These are phyloP conservation scores for Drosophila villosipedis DNA, from an alignment of 2,888 invertebrate species.

Conservation along the genomic window DNA sequence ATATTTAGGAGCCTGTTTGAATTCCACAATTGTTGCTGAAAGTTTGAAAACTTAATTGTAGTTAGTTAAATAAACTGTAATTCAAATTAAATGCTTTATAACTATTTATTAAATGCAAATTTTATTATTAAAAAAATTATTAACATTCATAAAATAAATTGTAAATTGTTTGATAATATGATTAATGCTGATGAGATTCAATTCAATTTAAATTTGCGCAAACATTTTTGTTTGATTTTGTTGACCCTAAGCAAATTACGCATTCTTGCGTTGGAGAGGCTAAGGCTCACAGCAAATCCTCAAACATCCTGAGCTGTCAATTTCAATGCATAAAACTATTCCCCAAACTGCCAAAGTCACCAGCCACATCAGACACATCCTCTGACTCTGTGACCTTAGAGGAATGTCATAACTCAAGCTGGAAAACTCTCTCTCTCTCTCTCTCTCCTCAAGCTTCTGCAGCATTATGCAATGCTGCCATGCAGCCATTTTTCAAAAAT, in stretches of 20 bases:
- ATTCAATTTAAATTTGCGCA: constrained; percentile 3
- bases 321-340: constrained; percentile 56
- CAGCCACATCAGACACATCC: constrained; percentile 45
- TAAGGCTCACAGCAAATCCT: constrained; percentile 27
- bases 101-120: not conserved
- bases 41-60: not conserved
- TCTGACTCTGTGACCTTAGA: constrained; percentile 54
- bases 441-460: constrained; percentile 1
- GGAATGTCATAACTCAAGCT: constrained; percentile 53
- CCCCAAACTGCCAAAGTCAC: constrained; percentile 6
- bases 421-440: not conserved
- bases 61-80: not conserved
- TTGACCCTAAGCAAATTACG: constrained; percentile 36
- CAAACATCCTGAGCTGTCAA: constrained; percentile 62
- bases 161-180: not conserved
- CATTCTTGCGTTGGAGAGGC: constrained; percentile 24
- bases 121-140: not conserved
- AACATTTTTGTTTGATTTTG: constrained; percentile 1
- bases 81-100: not conserved
- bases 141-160: not conserved
- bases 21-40: not conserved
- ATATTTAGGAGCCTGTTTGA: not conserved
- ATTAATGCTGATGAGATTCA: not conserved
- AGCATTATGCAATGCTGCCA: constrained; percentile 61
- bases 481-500: constrained; percentile 75